Base-by-base conservation (phyloP, 53 echinoderm and acorn worm species). In the Patiria pectinifera region DNA sequence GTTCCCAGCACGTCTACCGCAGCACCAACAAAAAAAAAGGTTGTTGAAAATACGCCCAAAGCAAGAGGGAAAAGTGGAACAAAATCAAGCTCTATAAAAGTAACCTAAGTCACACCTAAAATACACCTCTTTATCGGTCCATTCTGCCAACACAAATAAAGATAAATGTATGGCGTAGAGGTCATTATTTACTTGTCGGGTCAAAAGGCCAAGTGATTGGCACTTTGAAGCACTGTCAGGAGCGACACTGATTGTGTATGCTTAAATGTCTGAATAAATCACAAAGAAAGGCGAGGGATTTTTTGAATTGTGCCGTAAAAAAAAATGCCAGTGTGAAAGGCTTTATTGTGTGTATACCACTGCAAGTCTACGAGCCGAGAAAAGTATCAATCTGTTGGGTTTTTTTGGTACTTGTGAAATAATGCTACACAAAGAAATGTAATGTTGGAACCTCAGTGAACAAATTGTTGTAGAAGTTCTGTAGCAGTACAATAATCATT, bases 171-270 rank as follows among this genome's bases (percentile, higher is more conserved):
- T 48, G 25, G 77, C n/a, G 48, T 18, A 80, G 69, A 69, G 90
- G 81, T 90, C 90, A 90, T 81, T 90, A 90, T 90, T 90, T 80
- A 90, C 90, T 71, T 80, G 90, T 45, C 21, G 90, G 90, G 90
- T 80, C 90, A 90, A 81, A 81, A 80, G 90, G 81, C 49, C 80
- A 45, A 46, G 70, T 90, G 90, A 90, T 90, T 90, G 90, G 70
- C 90, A 90, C 90, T 46, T 81, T 22, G 25, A 62, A 90, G 78
- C 26, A 77, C 78, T 88, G 77, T 88, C 35, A 21, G 60, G 81
- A 47, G 45, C 22, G 81, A 10, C 46, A 6, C 15, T 77, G 82
- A 90, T 90, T 90, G 90, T 90, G 81, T 69, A 66, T 81, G 90
- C 62, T 81, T 90, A 90, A 90, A 81, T 45, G 70, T 80, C 81